A percentile compares a stretch with the other conserved stretches of the same genome.
Conservation (phyloP, 2,113 vertebrate genomes). For the Mystacornis crossleyi region DNA sequence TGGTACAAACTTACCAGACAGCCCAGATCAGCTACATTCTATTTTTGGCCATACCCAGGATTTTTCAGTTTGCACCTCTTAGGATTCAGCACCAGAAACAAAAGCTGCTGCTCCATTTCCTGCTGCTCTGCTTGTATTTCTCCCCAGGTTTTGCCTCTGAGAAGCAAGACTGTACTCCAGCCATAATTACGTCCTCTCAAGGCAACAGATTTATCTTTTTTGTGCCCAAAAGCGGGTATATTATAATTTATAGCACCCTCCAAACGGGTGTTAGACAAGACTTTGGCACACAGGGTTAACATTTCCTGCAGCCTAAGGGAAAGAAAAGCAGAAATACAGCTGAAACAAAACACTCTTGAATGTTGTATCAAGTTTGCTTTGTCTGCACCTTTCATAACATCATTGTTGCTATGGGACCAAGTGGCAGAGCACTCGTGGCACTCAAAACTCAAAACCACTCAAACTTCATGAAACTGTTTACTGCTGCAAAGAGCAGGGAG, state of each 20-base stretch:
- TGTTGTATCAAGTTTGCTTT: not conserved
- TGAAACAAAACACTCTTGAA: not conserved
- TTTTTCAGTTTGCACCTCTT: not conserved
- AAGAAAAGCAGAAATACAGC: not conserved
- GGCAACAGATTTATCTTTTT: not conserved
- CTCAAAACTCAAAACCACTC: not conserved
- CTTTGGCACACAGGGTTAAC: not conserved
- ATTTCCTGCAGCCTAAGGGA: not conserved
- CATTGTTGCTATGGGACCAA: slow-evolving; percentile 16
- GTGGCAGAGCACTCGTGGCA: not conserved
- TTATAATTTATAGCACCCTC: not conserved
- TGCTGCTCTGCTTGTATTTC: not conserved
- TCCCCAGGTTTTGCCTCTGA: not conserved
- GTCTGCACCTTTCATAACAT: not conserved
- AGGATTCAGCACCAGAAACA: not conserved
- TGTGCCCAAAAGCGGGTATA: not conserved
- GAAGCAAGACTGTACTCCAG: not conserved
- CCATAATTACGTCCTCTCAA: not conserved
- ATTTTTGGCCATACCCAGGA: not conserved
- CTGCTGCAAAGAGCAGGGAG: not conserved
- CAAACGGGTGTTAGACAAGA: not conserved
- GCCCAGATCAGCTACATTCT: not conserved
- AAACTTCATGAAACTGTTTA: not conserved
- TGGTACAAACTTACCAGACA: not conserved
- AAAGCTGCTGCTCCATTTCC: not conserved